Evolutionary conservation across 1,140 invertebrate species (phyloP).

Genomic region (Atopsyche davidsoni): DNA sequence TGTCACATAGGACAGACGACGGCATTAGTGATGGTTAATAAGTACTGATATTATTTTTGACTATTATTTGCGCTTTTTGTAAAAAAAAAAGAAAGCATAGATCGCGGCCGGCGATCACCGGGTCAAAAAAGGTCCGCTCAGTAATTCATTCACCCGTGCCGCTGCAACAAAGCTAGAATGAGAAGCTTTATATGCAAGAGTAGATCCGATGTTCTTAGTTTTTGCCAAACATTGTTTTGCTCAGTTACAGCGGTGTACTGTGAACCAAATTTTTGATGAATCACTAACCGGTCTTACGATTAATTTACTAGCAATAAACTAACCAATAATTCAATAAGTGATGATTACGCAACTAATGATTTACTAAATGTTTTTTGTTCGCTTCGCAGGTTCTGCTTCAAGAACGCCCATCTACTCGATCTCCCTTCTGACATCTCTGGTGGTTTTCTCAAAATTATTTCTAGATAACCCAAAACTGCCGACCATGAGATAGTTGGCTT

Average conservation of each 20-base stretch:
- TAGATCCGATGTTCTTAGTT: too few relatives aligned
- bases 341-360: not conserved
- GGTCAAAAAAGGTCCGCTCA: not conserved
- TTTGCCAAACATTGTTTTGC: too few relatives aligned
- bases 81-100: not conserved
- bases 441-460: constrained; percentile 16
- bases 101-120: not conserved
- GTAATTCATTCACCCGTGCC: not conserved
- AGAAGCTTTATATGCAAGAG: too few relatives aligned
- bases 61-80: not conserved
- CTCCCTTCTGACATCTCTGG: constrained; percentile 5
- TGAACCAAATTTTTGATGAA: not conserved
- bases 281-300: not conserved
- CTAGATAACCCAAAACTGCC: constrained; percentile 20
- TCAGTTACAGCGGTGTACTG: not conserved
- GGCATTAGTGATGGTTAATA: not conserved
- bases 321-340: not conserved
- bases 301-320: constrained; percentile 1
- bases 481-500: constrained; percentile 25
- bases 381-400: constrained; percentile 9
- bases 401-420: not conserved
- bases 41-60: not conserved
- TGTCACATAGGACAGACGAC: not conserved
- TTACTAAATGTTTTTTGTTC: constrained; percentile 11
- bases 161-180: not conserved